These are phyloP conservation scores for Salarias fasciatus DNA, from an alignment of 2,797 vertebrate genomes.

Conservation along the genomic window DNA sequence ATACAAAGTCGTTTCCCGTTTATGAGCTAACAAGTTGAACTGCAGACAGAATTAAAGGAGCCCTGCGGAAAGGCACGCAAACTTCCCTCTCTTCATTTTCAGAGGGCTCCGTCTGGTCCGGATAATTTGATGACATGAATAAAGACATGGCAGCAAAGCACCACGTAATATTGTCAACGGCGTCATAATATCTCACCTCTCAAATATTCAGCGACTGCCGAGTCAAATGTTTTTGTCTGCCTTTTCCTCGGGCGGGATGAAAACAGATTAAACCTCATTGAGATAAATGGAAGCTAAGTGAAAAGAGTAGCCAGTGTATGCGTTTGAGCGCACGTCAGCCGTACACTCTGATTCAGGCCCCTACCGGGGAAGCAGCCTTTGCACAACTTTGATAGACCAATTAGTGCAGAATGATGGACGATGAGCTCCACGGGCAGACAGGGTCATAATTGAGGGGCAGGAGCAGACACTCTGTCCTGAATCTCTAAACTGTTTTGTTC, in stretches of 20 bases:
- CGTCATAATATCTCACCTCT: slow-evolving; percentile 4
- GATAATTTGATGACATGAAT: not conserved
- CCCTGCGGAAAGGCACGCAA: not conserved
- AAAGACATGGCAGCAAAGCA: slow-evolving; percentile 12
- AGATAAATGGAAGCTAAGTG: slow-evolving; percentile 33
- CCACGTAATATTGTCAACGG: not conserved
- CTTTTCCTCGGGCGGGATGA: slow-evolving; percentile 7
- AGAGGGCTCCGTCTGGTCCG: not conserved
- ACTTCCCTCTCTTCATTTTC: slow-evolving; percentile 20
- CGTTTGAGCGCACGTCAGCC: slow-evolving; percentile 29
- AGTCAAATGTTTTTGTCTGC: slow-evolving; percentile 4
- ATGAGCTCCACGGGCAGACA: slow-evolving; percentile 58
- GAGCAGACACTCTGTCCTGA: slow-evolving; percentile 54
- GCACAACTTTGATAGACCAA: slow-evolving; percentile 72
- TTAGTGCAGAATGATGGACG: slow-evolving; percentile 76
- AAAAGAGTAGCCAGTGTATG: slow-evolving; percentile 16
- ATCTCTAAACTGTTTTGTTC: slow-evolving; percentile 55
- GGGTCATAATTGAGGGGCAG: slow-evolving; percentile 58
- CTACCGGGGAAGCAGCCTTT: slow-evolving; percentile 59
- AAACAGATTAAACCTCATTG: slow-evolving; percentile 18
- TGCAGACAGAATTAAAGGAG: slow-evolving; percentile 7
- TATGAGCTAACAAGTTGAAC: not conserved
- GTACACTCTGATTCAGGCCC: slow-evolving; percentile 52
- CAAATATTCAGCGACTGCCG: slow-evolving; percentile 1
- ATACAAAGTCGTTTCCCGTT: slow-evolving; percentile 1